phyloP scores from a whole-genome alignment of 2,797 vertebrate genomes.

The Pipistrellus pygmaeus region DNA sequence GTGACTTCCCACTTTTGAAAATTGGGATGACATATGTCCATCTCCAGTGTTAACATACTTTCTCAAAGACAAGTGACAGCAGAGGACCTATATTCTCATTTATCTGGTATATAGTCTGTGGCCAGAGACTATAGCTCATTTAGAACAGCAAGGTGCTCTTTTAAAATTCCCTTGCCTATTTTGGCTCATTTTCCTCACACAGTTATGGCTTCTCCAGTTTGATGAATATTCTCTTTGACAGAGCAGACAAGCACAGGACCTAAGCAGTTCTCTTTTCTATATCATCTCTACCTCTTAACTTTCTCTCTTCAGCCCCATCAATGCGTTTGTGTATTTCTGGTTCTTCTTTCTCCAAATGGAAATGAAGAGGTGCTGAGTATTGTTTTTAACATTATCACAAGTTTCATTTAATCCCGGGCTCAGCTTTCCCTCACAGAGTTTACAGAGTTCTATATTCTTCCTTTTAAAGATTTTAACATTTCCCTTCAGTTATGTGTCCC shows the following conservation, averaged over 20 bases:
- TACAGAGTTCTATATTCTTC: neutral
- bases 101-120: neutral
- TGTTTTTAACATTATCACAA: neutral
- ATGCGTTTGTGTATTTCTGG: neutral
- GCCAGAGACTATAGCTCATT: slow-evolving; percentile 63
- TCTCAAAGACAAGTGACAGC: slow-evolving; percentile 30
- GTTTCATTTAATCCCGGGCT: neutral
- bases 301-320: neutral
- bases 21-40: slow-evolving; percentile 39
- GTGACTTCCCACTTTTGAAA: slow-evolving; percentile 34
- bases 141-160: slow-evolving; percentile 62
- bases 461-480: neutral
- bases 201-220: slow-evolving; percentile 58
- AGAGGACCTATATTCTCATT: neutral
- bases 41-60: slow-evolving; percentile 24
- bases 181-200: slow-evolving; percentile 50
- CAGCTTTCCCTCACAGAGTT: neutral
- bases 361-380: slow-evolving; percentile 4
- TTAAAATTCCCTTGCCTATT: slow-evolving; percentile 63
- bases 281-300: neutral
- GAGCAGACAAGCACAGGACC: slow-evolving; percentile 42
- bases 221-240: slow-evolving; percentile 70
- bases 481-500: neutral
- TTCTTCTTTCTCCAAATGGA: slow-evolving; percentile 20
- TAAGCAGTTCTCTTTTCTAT: neutral